These are phyloP conservation scores for Caerostris darwini DNA, from an alignment of 1,140 invertebrate species.

Conservation along the genomic window DNA sequence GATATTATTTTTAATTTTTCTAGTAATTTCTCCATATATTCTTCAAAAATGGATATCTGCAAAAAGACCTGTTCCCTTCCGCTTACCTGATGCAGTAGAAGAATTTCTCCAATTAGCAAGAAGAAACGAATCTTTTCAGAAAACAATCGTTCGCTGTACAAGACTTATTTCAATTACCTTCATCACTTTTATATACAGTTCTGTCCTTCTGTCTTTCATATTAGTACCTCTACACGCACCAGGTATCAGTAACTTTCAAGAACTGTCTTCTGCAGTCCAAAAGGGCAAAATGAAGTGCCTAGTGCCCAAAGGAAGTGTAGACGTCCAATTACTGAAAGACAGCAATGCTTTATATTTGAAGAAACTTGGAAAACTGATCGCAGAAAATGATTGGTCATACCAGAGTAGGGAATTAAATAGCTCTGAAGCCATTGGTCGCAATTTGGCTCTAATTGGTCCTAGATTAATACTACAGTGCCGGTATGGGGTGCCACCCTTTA, in stretches of 20 bases:
- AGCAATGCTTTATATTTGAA: background rate
- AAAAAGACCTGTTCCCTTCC: background rate
- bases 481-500: background rate
- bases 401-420: background rate
- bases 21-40: background rate
- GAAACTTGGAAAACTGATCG: background rate
- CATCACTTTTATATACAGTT: conserved; percentile 6
- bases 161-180: background rate
- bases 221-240: background rate
- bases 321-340: background rate
- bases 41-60: background rate
- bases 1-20: background rate
- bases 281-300: background rate
- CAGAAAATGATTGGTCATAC: background rate
- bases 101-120: background rate
- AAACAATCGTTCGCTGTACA: background rate
- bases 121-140: background rate
- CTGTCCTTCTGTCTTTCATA: conserved; percentile 21
- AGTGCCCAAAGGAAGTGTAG: background rate
- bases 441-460: background rate
- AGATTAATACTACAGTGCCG: background rate
- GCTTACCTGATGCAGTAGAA: background rate
- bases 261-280: background rate
- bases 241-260: background rate
- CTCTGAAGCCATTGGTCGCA: background rate